Percentiles rank a stretch among this genome's conserved stretches.
Conservation (phyloP, 2,113 vertebrate genomes). For the Poecile atricapillus region DNA sequence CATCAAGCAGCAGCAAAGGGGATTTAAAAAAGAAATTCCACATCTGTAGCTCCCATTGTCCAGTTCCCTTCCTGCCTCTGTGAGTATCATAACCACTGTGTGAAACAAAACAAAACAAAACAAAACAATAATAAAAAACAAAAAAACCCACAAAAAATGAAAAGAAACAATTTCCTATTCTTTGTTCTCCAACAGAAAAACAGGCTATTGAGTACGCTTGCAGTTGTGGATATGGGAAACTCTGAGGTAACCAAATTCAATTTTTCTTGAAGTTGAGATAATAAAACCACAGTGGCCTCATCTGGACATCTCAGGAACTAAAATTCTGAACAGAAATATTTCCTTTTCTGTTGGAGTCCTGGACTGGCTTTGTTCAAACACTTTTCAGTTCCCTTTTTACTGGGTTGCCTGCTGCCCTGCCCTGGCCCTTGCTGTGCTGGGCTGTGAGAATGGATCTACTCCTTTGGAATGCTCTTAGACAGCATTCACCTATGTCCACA, state of each 20-base stretch:
- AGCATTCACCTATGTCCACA: not conserved
- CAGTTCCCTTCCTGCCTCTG: not conserved
- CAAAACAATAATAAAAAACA: not conserved
- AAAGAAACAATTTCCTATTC: conserved; percentile 11
- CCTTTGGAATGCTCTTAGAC: not conserved
- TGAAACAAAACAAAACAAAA: not conserved
- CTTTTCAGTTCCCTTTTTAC: not conserved
- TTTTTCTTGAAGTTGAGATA: not conserved
- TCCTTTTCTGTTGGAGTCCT: not conserved
- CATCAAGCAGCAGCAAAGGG: not conserved
- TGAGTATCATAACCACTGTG: not conserved
- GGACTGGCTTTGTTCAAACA: not conserved
- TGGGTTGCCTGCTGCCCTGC: not conserved
- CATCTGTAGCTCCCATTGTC: conserved; percentile 40
- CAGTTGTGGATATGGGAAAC: not conserved
- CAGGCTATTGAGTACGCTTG: not conserved
- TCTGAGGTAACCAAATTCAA: conserved; percentile 12
- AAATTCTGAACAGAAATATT: not conserved
- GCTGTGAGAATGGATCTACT: not conserved
- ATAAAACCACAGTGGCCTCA: conserved; percentile 57
- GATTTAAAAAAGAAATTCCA: not conserved
- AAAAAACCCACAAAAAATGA: not conserved
- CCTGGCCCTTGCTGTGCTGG: not conserved
- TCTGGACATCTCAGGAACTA: conserved; percentile 42
- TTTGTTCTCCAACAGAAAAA: conserved; percentile 43